Percentiles rank a stretch among this genome's conserved stretches.
phyloP scores from a whole-genome alignment of 2,888 invertebrate genomes.

The Crossocerus cetratus region DNA sequence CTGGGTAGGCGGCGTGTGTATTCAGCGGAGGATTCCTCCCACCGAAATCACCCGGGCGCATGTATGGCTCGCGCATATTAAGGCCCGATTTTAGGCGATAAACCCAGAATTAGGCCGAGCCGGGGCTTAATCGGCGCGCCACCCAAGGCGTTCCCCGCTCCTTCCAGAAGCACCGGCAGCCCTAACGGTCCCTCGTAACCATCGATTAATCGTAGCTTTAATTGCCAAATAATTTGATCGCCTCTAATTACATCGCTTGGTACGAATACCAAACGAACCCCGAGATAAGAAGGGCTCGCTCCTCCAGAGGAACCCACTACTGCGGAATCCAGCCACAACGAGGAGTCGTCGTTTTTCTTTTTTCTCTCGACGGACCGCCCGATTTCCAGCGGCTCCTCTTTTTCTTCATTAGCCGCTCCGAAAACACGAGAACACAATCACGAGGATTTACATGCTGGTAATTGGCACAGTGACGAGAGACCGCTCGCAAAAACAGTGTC shows the following conservation, averaged over 20 bases:
- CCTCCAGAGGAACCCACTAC: no score
- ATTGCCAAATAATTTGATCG: slow-evolving; percentile 32
- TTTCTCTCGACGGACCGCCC: no score
- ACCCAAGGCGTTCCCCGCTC: slow-evolving; percentile 41
- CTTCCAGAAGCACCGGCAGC: slow-evolving; percentile 19
- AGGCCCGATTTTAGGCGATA: slow-evolving; percentile 45
- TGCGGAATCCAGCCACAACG: no score
- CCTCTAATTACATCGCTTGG: neutral
- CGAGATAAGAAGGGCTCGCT: no score
- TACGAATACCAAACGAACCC: slow-evolving; percentile 1
- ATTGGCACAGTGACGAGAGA: neutral
- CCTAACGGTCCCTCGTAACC: slow-evolving; percentile 21
- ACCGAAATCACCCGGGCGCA: slow-evolving; percentile 40
- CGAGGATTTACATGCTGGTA: neutral
- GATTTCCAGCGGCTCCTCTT: slow-evolving; percentile 4
- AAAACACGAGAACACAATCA: slow-evolving; percentile 23
- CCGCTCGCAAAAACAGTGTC: no score
- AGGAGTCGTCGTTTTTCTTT: no score
- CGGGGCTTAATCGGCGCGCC: slow-evolving; percentile 54
- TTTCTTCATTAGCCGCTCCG: slow-evolving; percentile 36
- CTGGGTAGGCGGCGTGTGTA: neutral
- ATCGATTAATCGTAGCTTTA: slow-evolving; percentile 38
- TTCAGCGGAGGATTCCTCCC: slow-evolving; percentile 36
- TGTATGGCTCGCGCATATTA: slow-evolving; percentile 41
- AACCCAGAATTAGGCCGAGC: slow-evolving; percentile 54